These are phyloP conservation scores for Drosophila bocqueti DNA, from an alignment of 1,140 invertebrate genomes.

Conservation along the genomic window DNA sequence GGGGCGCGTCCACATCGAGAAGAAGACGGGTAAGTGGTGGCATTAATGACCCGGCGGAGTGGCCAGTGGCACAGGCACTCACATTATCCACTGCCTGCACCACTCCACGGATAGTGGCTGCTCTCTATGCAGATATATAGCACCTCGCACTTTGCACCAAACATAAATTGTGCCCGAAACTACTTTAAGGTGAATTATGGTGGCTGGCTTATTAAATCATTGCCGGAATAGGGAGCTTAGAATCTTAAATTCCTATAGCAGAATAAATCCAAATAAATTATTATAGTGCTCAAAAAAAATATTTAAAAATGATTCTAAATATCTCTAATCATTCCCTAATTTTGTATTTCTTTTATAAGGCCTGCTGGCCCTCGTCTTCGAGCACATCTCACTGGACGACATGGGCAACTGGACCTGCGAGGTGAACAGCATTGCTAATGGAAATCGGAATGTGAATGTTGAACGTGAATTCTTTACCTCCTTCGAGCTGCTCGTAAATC, in stretches of 20 bases:
- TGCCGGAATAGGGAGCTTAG: background rate
- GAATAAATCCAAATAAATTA: background rate
- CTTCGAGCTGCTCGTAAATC: conserved; percentile 85
- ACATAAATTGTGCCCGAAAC: conserved; percentile 5
- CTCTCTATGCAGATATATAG: conserved; percentile 11
- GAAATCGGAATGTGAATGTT: conserved; percentile 49
- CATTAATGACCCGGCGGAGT: conserved; percentile 1
- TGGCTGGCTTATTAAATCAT: background rate
- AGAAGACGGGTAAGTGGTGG: conserved; percentile 73
- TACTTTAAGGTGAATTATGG: conserved; percentile 4
- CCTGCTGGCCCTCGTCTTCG: conserved; percentile 81
- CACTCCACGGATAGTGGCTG: background rate
- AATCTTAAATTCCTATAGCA: background rate
- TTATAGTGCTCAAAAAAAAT: background rate
- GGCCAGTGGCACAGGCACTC: background rate
- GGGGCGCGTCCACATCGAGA: conserved; percentile 81
- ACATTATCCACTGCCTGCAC: conserved; percentile 3
- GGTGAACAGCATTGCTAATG: conserved; percentile 45
- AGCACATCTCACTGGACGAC: conserved; percentile 81
- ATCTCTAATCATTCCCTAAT: background rate
- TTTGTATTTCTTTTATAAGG: conserved; percentile 40
- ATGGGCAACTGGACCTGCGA: conserved; percentile 85
- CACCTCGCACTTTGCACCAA: background rate
- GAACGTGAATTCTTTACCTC: conserved; percentile 65
- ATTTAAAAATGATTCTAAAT: background rate